A percentile compares a stretch with the other conserved stretches of the same genome.
phyloP scores from a whole-genome alignment of 1,140 invertebrate species.

The Hyles vespertilio region DNA sequence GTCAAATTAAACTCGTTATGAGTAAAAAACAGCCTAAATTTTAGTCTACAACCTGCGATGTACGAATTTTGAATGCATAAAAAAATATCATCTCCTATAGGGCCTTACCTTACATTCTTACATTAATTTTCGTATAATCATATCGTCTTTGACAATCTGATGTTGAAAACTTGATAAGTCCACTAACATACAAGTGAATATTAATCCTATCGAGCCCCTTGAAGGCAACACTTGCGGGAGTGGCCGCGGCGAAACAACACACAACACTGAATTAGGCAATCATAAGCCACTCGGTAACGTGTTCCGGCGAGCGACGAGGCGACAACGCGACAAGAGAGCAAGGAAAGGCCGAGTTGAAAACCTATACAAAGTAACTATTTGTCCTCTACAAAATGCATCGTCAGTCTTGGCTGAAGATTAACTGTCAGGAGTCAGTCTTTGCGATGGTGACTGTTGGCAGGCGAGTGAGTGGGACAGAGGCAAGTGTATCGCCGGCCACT shows the following conservation, averaged over 20 bases:
- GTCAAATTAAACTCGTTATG: constrained; percentile 4
- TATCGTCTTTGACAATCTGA: constrained; percentile 70
- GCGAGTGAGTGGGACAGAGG: constrained; percentile 52
- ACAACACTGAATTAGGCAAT: constrained; percentile 34
- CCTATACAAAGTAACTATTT: constrained; percentile 30
- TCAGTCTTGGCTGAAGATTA: constrained; percentile 44
- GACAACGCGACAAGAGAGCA: constrained; percentile 41
- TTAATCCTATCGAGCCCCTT: constrained; percentile 35
- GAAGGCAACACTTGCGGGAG: constrained; percentile 47
- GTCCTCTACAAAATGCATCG: constrained; percentile 51
- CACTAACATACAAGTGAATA: constrained; percentile 49
- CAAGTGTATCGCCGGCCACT: constrained; percentile 49
- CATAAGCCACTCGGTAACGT: constrained; percentile 40
- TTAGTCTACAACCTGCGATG: constrained; percentile 50
- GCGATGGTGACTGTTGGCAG: constrained; percentile 24
- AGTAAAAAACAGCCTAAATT: constrained; percentile 43
- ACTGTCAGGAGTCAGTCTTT: constrained; percentile 37
- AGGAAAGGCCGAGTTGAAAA: constrained; percentile 44
- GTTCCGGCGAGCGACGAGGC: constrained; percentile 44
- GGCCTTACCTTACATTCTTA: constrained; percentile 74
- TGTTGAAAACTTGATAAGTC: constrained; percentile 54
- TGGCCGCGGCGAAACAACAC: constrained; percentile 15
- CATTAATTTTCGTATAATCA: constrained; percentile 66
- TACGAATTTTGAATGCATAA: constrained; percentile 73
- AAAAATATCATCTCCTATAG: constrained; percentile 73